Conservation (phyloP, 2,113 vertebrate species). For the Poecilia latipinna region DNA sequence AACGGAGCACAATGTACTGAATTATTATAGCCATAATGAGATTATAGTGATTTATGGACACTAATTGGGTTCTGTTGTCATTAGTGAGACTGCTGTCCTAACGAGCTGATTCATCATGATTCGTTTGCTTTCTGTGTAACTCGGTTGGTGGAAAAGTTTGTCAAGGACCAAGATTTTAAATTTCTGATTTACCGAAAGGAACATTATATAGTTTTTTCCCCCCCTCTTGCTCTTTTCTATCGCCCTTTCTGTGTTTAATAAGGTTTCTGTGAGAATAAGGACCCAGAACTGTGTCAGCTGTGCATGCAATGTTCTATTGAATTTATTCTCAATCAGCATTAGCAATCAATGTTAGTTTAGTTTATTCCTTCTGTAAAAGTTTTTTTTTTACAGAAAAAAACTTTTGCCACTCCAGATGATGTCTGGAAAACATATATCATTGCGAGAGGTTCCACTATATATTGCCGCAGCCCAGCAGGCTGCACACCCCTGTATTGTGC, state of each 20-base stretch:
- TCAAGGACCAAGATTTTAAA: slow-evolving; percentile 10
- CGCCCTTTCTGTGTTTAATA: not conserved
- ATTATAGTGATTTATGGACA: slow-evolving; percentile 46
- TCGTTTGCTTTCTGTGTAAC: slow-evolving; percentile 10
- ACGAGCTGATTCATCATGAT: slow-evolving; percentile 31
- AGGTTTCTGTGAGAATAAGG: not conserved
- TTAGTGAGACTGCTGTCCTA: slow-evolving; percentile 19
- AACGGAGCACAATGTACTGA: slow-evolving; percentile 17
- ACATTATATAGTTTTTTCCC: too few relatives aligned
- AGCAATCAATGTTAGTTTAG: not conserved
- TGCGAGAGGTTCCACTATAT: slow-evolving; percentile 46
- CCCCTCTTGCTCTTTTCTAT: not conserved
- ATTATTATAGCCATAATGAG: slow-evolving; percentile 25
- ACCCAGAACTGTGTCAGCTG: not conserved
- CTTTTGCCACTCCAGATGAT: slow-evolving; percentile 42
- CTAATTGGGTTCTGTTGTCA: slow-evolving; percentile 59
- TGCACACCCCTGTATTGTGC: slow-evolving; percentile 50
- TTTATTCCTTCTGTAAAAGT: slow-evolving; percentile 23
- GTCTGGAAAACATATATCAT: slow-evolving; percentile 74
- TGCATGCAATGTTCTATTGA: not conserved
- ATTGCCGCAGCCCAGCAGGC: slow-evolving; percentile 54
- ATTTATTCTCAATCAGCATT: not conserved
- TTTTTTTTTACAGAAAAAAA: too few relatives aligned
- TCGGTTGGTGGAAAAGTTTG: slow-evolving; percentile 22
- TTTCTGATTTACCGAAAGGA: not conserved